Evolutionary conservation across 1,140 invertebrate species (phyloP).

Genomic region (Eumeta japonica): DNA sequence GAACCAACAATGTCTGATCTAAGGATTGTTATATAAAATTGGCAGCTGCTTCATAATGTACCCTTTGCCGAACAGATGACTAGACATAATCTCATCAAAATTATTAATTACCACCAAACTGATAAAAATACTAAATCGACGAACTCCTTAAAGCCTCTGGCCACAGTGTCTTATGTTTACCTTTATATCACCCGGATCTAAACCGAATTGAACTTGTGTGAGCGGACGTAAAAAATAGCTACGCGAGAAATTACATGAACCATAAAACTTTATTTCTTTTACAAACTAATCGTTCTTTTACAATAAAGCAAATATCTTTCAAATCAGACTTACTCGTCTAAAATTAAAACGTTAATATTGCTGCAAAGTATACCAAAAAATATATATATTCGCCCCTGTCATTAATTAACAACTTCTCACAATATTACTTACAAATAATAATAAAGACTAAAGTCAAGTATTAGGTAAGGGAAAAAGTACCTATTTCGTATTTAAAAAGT

Average conservation of each 20-base stretch:
- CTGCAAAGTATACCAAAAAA: too few relatives aligned
- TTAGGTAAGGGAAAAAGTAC: too few relatives aligned
- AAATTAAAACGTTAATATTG: too few relatives aligned
- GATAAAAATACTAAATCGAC: slow-evolving; percentile 2
- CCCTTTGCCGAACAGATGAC: not conserved
- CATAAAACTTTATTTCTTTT: too few relatives aligned
- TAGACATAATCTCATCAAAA: not conserved
- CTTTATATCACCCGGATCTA: slow-evolving; percentile 1
- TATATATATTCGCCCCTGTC: too few relatives aligned
- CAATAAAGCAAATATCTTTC: too few relatives aligned
- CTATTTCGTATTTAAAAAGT: too few relatives aligned
- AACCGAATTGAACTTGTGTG: slow-evolving; percentile 1
- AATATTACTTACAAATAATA: too few relatives aligned
- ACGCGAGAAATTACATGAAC: not conserved
- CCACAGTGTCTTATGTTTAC: not conserved
- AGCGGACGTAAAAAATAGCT: not conserved
- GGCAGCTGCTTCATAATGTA: not conserved
- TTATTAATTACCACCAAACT: not conserved
- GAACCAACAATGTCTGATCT: not conserved
- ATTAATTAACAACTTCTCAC: too few relatives aligned
- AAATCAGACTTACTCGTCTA: too few relatives aligned
- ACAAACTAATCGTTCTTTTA: too few relatives aligned
- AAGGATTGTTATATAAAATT: not conserved
- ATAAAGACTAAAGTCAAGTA: too few relatives aligned
- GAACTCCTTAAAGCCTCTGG: not conserved